Conservation (phyloP, 2,888 invertebrate species). For the Dendrolimus pini region DNA sequence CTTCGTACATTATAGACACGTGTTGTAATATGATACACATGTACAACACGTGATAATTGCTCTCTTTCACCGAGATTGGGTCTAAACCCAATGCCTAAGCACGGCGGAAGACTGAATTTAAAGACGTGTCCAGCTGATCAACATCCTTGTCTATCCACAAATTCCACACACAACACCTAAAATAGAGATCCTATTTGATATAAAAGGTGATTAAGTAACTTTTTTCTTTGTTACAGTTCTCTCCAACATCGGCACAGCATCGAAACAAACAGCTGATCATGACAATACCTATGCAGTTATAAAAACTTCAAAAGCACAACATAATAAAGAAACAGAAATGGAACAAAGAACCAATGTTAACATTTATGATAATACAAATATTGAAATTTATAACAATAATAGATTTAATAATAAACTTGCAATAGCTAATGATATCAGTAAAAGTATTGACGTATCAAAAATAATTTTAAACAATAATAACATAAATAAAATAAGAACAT, state of each 20-base stretch:
- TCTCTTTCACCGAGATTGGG: no score
- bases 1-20: no score
- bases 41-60: no score
- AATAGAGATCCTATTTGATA: no score
- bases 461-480: background rate
- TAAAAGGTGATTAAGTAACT: background rate
- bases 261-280: constrained; percentile 49
- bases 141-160: no score
- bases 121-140: no score
- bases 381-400: constrained; percentile 4
- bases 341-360: constrained; percentile 11
- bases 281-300: constrained; percentile 22
- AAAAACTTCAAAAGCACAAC: constrained; percentile 19
- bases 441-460: no score
- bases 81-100: no score
- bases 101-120: no score
- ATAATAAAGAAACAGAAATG: constrained; percentile 6
- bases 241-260: constrained; percentile 39
- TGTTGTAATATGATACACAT: no score
- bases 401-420: background rate
- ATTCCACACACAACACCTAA: no score
- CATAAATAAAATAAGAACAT: constrained; percentile 5
- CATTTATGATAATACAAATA: constrained; percentile 7
- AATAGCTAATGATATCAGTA: constrained; percentile 10
- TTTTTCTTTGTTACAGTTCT: constrained; percentile 50